A percentile compares a stretch with the other conserved stretches of the same genome.
phyloP scores from a whole-genome alignment of 2,113 vertebrate species.

The Epinephelus cyanopodus region DNA sequence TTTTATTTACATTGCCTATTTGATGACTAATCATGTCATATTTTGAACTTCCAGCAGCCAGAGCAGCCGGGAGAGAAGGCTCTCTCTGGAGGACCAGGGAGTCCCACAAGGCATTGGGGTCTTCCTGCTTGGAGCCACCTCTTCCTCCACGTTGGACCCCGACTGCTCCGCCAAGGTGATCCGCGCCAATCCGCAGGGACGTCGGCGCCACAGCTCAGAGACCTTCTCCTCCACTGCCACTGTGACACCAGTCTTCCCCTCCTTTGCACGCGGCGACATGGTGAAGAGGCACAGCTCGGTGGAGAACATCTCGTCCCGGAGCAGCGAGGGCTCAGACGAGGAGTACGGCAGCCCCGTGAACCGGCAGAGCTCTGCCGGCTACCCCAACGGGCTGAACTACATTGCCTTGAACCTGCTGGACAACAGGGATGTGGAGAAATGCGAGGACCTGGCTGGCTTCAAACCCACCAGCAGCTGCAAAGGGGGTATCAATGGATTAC shows the following conservation, averaged over 20 bases:
- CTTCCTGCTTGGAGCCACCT: slow-evolving; percentile 81
- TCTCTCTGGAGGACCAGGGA: slow-evolving; percentile 84
- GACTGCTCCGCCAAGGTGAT: slow-evolving; percentile 96
- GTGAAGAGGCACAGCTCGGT: slow-evolving; percentile 94
- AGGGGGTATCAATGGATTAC: slow-evolving; percentile 86
- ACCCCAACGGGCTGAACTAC: slow-evolving; percentile 95
- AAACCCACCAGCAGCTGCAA: slow-evolving; percentile 88
- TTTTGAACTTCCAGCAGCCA: slow-evolving; percentile 77
- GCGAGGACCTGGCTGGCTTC: slow-evolving; percentile 80
- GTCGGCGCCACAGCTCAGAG: slow-evolving; percentile 96
- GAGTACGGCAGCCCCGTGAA: slow-evolving; percentile 89
- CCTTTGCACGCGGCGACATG: slow-evolving; percentile 90
- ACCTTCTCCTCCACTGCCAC: slow-evolving; percentile 97
- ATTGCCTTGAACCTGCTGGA: slow-evolving; percentile 93
- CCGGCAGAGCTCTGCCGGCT: slow-evolving; percentile 88
- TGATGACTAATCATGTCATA: background rate
- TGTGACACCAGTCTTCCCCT: slow-evolving; percentile 95
- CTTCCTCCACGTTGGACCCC: slow-evolving; percentile 88
- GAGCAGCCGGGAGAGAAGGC: slow-evolving; percentile 83
- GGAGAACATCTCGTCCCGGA: slow-evolving; percentile 94
- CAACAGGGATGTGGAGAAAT: slow-evolving; percentile 80
- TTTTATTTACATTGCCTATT: background rate
- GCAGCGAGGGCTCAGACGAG: slow-evolving; percentile 88
- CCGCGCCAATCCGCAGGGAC: slow-evolving; percentile 93
- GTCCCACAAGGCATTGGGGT: slow-evolving; percentile 77